These are phyloP conservation scores for Hypocryptadius cinnamomeus DNA, from an alignment of 2,113 vertebrate genomes.

Conservation along the genomic window DNA sequence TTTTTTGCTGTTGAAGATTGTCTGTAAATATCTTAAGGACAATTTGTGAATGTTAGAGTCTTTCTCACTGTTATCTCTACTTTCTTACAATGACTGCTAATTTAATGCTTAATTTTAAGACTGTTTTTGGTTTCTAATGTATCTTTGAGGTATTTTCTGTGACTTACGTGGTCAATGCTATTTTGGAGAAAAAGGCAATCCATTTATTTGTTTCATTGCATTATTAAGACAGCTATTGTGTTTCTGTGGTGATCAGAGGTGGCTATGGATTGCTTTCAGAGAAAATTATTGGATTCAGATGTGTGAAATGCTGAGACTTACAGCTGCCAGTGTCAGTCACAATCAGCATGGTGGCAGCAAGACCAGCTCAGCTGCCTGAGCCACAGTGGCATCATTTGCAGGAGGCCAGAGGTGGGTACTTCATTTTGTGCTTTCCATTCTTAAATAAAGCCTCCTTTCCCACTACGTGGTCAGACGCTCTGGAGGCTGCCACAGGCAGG, in stretches of 20 bases:
- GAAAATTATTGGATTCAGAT: not conserved
- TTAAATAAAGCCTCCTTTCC: not conserved
- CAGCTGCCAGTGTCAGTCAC: not conserved
- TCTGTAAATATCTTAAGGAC: not conserved
- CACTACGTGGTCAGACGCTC: rapidly evolving
- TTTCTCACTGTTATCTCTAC: not conserved
- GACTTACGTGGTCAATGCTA: not conserved
- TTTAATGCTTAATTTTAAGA: not conserved
- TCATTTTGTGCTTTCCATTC: not conserved
- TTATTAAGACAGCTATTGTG: not conserved
- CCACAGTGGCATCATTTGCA: rapidly evolving
- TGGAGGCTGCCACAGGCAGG: not conserved
- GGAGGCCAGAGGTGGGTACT: not conserved
- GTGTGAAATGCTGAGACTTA: not conserved
- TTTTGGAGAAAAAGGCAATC: not conserved
- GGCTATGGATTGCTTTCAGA: not conserved
- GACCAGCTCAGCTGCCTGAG: not conserved
- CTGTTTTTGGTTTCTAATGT: not conserved
- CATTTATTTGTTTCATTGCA: not conserved
- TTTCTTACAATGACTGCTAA: not conserved
- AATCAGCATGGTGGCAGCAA: not conserved
- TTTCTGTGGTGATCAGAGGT: not conserved
- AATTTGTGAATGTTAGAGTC: not conserved
- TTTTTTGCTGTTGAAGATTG: not conserved
- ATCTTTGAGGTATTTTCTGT: not conserved